phyloP scores from a whole-genome alignment of 2,113 vertebrate genomes.

The Promerops cafer region DNA sequence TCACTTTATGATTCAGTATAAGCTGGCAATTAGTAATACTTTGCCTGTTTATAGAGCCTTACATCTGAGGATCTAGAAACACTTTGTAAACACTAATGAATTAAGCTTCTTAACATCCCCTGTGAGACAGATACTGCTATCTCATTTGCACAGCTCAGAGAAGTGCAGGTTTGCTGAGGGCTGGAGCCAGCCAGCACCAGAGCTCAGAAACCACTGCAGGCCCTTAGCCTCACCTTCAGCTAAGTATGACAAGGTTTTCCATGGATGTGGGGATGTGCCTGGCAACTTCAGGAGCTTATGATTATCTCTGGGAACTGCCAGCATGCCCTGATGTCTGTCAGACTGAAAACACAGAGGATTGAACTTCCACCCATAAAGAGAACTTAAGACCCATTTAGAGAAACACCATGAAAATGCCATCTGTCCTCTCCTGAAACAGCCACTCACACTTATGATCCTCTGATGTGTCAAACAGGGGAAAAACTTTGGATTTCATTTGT shows the following conservation, averaged over 20 bases:
- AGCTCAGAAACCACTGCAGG: not conserved
- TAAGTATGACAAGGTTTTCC: not conserved
- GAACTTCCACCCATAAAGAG: not conserved
- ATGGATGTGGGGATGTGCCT: not conserved
- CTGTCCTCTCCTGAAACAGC: not conserved
- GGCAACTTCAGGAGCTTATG: not conserved
- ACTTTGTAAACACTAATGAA: slow-evolving; percentile 54
- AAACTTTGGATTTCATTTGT: not conserved
- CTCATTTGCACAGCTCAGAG: not conserved
- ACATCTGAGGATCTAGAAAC: slow-evolving; percentile 48
- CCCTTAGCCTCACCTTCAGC: not conserved
- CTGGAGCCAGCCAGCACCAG: not conserved
- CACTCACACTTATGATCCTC: not conserved
- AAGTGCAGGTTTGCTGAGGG: not conserved
- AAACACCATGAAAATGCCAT: not conserved
- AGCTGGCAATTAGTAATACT: slow-evolving; percentile 38
- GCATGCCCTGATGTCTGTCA: not conserved
- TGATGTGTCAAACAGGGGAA: not conserved
- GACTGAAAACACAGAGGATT: not conserved
- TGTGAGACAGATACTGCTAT: slow-evolving; percentile 34
- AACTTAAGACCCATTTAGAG: not conserved
- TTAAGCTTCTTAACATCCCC: slow-evolving; percentile 52
- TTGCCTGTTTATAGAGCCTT: slow-evolving; percentile 29
- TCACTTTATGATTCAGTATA: not conserved
- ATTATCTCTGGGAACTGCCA: not conserved